A percentile compares a stretch with the other conserved stretches of the same genome.
Conservation (phyloP, 2,797 vertebrate genomes). For the Buceros bicornis region DNA sequence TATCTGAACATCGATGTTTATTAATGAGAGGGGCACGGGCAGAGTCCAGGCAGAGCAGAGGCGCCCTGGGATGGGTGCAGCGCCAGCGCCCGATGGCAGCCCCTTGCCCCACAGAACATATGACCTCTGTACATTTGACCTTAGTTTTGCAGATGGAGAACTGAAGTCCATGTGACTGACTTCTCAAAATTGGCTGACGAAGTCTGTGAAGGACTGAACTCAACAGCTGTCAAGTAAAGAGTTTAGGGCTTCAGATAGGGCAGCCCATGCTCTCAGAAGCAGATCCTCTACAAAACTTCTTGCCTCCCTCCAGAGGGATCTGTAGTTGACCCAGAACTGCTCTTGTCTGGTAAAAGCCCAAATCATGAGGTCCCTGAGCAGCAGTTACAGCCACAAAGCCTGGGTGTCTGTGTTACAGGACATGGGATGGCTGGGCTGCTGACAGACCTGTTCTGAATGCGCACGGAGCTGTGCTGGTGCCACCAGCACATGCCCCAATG, state of each 20-base stretch:
- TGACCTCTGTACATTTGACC: not conserved
- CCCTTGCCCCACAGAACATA: not conserved
- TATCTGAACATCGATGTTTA: not conserved
- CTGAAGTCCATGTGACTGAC: rapidly evolving
- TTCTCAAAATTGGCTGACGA: rapidly evolving
- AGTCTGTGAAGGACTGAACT: not conserved
- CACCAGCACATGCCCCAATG: rapidly evolving
- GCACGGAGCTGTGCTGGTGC: not conserved
- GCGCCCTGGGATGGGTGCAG: not conserved
- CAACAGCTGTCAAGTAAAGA: not conserved
- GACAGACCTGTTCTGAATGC: rapidly evolving
- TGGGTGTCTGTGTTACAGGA: not conserved
- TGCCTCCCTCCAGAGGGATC: not conserved
- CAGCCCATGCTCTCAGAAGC: not conserved
- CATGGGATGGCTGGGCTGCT: not conserved
- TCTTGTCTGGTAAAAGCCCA: not conserved
- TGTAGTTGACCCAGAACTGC: not conserved
- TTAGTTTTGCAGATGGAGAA: not conserved
- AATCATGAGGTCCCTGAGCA: rapidly evolving
- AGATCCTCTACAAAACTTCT: not conserved
- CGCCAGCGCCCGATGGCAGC: not conserved
- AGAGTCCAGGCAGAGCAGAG: conserved; percentile 29
- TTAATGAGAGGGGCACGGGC: not conserved
- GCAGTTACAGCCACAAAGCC: not conserved
- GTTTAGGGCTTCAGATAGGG: not conserved